phyloP scores from a whole-genome alignment of 2,888 invertebrate genomes.

The Apamea epomidion region DNA sequence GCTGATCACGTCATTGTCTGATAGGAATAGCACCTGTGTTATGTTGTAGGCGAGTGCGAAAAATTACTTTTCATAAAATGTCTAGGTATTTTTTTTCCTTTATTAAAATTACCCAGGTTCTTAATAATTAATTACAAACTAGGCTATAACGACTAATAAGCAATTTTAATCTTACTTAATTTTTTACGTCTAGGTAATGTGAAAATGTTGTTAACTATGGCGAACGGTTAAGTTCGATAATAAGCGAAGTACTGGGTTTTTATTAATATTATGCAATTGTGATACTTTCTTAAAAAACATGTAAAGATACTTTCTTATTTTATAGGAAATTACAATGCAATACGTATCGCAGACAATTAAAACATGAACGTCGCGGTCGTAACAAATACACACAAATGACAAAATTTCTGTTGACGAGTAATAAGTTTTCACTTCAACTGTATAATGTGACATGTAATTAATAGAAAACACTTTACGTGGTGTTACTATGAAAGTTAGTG shows the following conservation, averaged over 20 bases:
- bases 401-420: not conserved
- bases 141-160: no score
- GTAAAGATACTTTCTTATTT: not conserved
- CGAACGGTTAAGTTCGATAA: not conserved
- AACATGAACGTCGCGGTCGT: not conserved
- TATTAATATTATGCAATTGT: not conserved
- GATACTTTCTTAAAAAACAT: not conserved
- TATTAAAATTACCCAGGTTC: no score
- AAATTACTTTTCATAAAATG: not conserved
- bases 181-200: not conserved
- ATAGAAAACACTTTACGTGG: not conserved
- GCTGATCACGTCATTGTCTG: constrained; percentile 50
- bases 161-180: no score
- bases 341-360: not conserved
- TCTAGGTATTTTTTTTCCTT: constrained; percentile 1
- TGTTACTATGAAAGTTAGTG: not conserved
- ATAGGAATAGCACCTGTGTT: constrained; percentile 52
- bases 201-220: not conserved
- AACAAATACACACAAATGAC: constrained; percentile 6
- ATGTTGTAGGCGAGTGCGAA: constrained; percentile 17
- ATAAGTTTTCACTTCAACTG: constrained; percentile 10
- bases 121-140: no score
- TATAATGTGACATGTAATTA: not conserved
- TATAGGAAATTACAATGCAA: constrained; percentile 2
- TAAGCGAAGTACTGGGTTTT: not conserved